Evolutionary conservation across 2,797 vertebrate genomes (phyloP), one percentile per base, ranked within the genome.

Genomic region (Girardinus metallicus): DNA sequence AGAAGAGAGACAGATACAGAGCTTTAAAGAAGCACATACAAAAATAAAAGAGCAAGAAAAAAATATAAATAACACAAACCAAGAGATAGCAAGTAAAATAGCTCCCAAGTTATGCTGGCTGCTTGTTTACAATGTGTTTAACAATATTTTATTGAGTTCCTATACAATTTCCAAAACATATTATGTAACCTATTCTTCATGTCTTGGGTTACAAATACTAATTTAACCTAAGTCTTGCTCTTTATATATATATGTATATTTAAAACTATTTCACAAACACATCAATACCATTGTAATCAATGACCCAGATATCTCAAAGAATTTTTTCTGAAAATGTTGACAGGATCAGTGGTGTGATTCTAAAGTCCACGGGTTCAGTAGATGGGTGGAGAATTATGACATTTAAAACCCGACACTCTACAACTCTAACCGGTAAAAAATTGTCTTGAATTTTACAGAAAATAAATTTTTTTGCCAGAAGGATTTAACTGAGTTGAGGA

Each of bases 341-440:
- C 55, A 76, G 62, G 70, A 83, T 51, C 75, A 68, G 62, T 53
- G 51, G 26, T 23, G 21, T 66, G 72, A 74, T 53, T 73, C 64
- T 80, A 62, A 55, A 76, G 72, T 78, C 36, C 2, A 36, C 34
- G 3, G 71, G 23, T 31, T 46, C 31, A 39, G 23, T 23, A 11
- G 10, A 41, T 47, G 53, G 74, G 47, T 3, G 0, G 13, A 72
- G 21, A 72, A 62, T 41, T 72, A 31, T 51, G 13, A 62, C 31
- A 34, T 34, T 16, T 34, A 62, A 62, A 18, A 62, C 31, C 6
- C 31, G n/a, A 31, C 29, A 31, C 29, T 34, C 57, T 34, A 31
- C 60, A 31, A 62, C 13, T 62, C 31, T 7, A 34, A 62, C 60
- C 6, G 1, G 15, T 34, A 31, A 18, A 64, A 34, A 13, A 43